Percentiles rank a stretch among this genome's conserved stretches.
These are phyloP conservation scores for Leucozona laternaria DNA, from an alignment of 2,888 invertebrate genomes.

Conservation along the genomic window DNA sequence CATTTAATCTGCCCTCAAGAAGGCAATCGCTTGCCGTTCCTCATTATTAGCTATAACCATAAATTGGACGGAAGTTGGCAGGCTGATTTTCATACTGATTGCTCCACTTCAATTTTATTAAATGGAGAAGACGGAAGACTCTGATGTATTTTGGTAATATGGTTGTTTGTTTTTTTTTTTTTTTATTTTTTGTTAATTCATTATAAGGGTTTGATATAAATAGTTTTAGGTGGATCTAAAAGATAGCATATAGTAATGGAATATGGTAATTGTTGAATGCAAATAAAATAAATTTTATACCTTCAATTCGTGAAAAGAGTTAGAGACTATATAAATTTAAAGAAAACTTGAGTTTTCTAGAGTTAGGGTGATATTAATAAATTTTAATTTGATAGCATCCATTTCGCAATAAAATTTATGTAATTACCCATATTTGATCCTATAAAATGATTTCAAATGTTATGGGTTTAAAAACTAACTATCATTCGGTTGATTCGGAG, in stretches of 20 bases:
- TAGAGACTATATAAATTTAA: neutral
- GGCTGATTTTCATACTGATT: slow-evolving; percentile 71
- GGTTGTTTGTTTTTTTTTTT: too few relatives aligned
- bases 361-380: neutral
- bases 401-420: neutral
- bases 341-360: neutral
- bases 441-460: too few relatives aligned
- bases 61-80: slow-evolving; percentile 57
- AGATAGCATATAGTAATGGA: neutral
- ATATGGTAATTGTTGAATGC: neutral
- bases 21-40: slow-evolving; percentile 68
- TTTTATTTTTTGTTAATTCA: neutral
- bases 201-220: neutral
- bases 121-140: slow-evolving; percentile 39
- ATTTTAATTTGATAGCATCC: neutral
- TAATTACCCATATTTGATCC: too few relatives aligned
- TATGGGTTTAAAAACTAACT: too few relatives aligned
- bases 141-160: slow-evolving; percentile 20
- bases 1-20: slow-evolving; percentile 57
- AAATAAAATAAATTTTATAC: slow-evolving; percentile 7
- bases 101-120: slow-evolving; percentile 65
- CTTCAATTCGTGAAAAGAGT: neutral
- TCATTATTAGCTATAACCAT: slow-evolving; percentile 68
- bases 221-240: neutral
- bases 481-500: too few relatives aligned